Conservation (phyloP, 2,888 invertebrate species). For the Stenolophus ochropezus region DNA sequence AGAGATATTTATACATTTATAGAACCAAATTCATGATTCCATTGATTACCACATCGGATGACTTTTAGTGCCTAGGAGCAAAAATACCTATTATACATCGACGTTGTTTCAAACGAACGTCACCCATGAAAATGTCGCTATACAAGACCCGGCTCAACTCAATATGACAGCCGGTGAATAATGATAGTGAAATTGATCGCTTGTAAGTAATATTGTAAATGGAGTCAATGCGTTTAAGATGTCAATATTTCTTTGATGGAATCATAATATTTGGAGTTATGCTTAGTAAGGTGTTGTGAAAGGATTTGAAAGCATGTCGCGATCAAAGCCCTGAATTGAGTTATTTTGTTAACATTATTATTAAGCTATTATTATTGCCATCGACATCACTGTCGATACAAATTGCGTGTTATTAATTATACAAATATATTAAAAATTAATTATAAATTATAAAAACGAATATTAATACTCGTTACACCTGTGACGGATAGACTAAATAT, state of each 20-base stretch:
- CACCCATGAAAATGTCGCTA: no score
- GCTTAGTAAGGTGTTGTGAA: not conserved
- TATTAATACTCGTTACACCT: not conserved
- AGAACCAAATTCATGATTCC: no score
- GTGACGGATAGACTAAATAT: not conserved
- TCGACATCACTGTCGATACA: not conserved
- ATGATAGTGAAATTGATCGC: conserved; percentile 25
- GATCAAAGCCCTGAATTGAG: no score
- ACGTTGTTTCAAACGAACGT: no score
- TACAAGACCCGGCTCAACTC: not conserved
- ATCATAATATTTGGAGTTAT: conserved; percentile 13
- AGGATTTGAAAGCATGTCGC: not conserved
- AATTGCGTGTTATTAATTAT: not conserved
- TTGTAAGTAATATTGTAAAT: conserved; percentile 28
- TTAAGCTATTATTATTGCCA: not conserved
- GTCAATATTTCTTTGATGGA: conserved; percentile 24
- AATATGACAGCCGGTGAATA: conserved; percentile 24
- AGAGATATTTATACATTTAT: no score
- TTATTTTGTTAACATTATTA: not conserved
- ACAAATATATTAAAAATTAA: not conserved
- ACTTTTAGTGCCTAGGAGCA: no score
- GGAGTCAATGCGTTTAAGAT: conserved; percentile 12
- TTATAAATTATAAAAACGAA: not conserved
- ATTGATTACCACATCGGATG: no score
- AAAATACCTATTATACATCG: no score